phyloP scores from a whole-genome alignment of 1,140 invertebrate species.

The Solenopsis invicta region DNA sequence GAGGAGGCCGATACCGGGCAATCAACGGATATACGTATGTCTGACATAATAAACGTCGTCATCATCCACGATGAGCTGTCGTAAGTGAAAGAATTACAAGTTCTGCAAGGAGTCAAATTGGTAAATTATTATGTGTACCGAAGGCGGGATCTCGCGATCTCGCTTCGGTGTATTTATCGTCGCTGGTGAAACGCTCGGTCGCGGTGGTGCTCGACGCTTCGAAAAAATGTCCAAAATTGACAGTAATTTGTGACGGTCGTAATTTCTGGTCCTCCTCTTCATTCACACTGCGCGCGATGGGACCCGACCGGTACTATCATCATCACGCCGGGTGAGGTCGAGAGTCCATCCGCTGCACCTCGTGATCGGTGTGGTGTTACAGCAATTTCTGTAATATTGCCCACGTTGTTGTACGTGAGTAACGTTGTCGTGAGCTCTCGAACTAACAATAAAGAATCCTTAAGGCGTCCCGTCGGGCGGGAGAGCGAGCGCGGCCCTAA shows the following conservation, averaged over 20 bases:
- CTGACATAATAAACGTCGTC: not conserved
- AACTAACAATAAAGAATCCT: constrained; percentile 71
- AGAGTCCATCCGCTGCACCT: constrained; percentile 68
- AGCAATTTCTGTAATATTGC: constrained; percentile 78
- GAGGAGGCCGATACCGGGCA: not conserved
- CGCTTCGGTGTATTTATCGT: constrained; percentile 29
- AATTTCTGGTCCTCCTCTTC: constrained; percentile 71
- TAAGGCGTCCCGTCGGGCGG: constrained; percentile 44
- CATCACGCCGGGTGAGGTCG: constrained; percentile 73
- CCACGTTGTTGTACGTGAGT: constrained; percentile 76
- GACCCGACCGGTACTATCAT: constrained; percentile 68
- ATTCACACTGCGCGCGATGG: constrained; percentile 65
- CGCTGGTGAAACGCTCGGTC: constrained; percentile 39
- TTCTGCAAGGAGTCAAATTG: constrained; percentile 35
- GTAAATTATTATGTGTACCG: constrained; percentile 43
- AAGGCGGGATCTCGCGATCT: constrained; percentile 1
- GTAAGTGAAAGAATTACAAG: constrained; percentile 52
- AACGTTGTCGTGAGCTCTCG: constrained; percentile 71
- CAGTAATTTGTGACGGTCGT: constrained; percentile 75
- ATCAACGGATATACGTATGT: not conserved
- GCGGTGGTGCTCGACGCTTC: constrained; percentile 9
- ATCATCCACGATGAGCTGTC: not conserved
- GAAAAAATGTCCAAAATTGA: constrained; percentile 76
- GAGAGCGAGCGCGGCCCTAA: constrained; percentile 36
- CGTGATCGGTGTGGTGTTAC: constrained; percentile 79